Evolutionary conservation across 1,140 invertebrate genomes (phyloP).

Genomic region (Heliconius himera): DNA sequence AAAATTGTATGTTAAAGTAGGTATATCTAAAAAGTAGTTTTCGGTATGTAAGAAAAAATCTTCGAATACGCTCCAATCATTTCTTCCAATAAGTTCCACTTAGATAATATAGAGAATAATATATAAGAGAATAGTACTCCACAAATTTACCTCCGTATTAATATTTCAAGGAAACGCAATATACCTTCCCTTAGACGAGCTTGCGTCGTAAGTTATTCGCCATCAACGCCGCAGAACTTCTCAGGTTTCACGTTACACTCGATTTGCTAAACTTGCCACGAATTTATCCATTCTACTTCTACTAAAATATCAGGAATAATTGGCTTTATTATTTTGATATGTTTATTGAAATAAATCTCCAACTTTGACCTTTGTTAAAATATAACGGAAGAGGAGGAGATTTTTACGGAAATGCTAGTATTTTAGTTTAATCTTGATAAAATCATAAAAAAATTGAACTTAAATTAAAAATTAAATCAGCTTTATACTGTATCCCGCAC

Average conservation of each 20-base stretch:
- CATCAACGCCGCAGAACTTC: slow-evolving; percentile 18
- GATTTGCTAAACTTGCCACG: slow-evolving; percentile 11
- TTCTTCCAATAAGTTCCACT: neutral
- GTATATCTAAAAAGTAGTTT: no score
- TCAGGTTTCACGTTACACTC: slow-evolving; percentile 1
- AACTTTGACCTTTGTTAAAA: neutral
- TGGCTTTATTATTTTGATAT: neutral
- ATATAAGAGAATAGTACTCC: neutral
- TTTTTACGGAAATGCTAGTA: no score
- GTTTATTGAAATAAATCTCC: neutral
- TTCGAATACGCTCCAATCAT: no score
- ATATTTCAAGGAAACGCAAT: slow-evolving; percentile 9
- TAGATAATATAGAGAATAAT: neutral
- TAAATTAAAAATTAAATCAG: no score
- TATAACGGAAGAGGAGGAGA: no score
- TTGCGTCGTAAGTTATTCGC: slow-evolving; percentile 18
- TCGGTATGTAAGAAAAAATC: no score
- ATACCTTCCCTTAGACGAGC: slow-evolving; percentile 7
- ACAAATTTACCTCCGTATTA: neutral
- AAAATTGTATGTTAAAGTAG: no score
- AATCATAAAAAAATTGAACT: no score
- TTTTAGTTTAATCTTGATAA: no score
- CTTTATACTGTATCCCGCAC: no score
- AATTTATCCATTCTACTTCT: slow-evolving; percentile 5
- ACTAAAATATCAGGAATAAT: neutral